Evolutionary conservation across 1,140 invertebrate genomes (phyloP).

Genomic region (Drosophila murphyi): DNA sequence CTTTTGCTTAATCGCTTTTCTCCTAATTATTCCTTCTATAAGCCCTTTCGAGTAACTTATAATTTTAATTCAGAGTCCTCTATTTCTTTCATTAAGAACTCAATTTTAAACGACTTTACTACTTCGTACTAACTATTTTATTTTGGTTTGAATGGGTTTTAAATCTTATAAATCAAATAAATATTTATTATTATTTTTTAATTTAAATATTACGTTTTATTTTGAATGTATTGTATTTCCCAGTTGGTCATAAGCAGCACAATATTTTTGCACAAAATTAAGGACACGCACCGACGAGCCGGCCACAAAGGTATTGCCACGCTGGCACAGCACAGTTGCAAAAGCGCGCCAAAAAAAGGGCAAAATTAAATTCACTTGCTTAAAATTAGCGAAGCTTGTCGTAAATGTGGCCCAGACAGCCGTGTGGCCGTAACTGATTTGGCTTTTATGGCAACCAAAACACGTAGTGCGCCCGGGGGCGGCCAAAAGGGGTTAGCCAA

Average conservation of each 20-base stretch:
- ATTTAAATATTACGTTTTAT: no score
- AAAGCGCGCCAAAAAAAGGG: slow-evolving; percentile 16
- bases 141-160: no score
- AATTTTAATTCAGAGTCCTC: no score
- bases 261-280: slow-evolving; percentile 25
- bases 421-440: slow-evolving; percentile 27
- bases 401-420: slow-evolving; percentile 31
- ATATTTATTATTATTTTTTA: no score
- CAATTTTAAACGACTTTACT: no score
- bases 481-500: background rate
- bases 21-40: no score
- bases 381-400: slow-evolving; percentile 47
- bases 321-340: slow-evolving; percentile 15
- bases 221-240: background rate
- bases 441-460: slow-evolving; percentile 41
- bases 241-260: background rate
- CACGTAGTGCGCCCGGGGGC: slow-evolving; percentile 28
- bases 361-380: slow-evolving; percentile 48
- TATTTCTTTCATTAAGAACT: no score
- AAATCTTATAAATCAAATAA: no score
- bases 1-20: no score
- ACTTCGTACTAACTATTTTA: no score
- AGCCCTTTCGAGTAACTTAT: no score
- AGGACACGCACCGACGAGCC: slow-evolving; percentile 27
- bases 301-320: slow-evolving; percentile 21